Evolutionary conservation across 2,888 invertebrate genomes (phyloP).

Genomic region (Axea sp.): DNA sequence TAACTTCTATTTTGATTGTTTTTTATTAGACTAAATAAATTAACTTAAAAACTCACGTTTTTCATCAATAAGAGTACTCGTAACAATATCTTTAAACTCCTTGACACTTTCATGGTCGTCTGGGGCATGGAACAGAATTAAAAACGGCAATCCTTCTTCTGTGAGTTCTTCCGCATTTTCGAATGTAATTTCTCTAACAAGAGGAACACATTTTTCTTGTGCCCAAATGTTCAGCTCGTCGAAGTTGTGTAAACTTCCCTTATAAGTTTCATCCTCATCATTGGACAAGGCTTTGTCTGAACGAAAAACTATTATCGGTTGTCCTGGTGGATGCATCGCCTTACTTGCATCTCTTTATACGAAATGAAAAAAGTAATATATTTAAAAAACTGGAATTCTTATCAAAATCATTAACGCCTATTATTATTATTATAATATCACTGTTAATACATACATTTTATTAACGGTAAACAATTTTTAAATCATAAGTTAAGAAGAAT

Average conservation of each 20-base stretch:
- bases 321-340: constrained; percentile 91
- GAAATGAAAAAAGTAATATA: neutral
- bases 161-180: constrained; percentile 99
- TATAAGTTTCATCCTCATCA: constrained; percentile 91
- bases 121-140: constrained; percentile 96
- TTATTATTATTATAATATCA: too few species aligned
- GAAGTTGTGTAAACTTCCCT: constrained; percentile 86
- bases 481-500: too few species aligned
- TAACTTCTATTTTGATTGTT: too few species aligned
- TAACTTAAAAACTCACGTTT: constrained; percentile 87
- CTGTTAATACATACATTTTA: too few species aligned
- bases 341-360: constrained; percentile 82
- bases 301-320: constrained; percentile 90
- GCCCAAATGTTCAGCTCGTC: constrained; percentile 95
- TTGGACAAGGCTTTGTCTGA: constrained; percentile 89
- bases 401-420: too few species aligned
- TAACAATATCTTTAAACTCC: constrained; percentile 90
- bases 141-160: constrained; percentile 98
- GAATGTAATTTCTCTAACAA: constrained; percentile 99
- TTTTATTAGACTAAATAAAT: too few species aligned
- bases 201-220: constrained; percentile 95
- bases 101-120: constrained; percentile 91
- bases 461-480: too few species aligned
- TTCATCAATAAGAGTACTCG: constrained; percentile 88
- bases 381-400: too few species aligned